These are phyloP conservation scores for Pyxicephalus adspersus DNA, from an alignment of 2,113 vertebrate genomes.

Conservation along the genomic window DNA sequence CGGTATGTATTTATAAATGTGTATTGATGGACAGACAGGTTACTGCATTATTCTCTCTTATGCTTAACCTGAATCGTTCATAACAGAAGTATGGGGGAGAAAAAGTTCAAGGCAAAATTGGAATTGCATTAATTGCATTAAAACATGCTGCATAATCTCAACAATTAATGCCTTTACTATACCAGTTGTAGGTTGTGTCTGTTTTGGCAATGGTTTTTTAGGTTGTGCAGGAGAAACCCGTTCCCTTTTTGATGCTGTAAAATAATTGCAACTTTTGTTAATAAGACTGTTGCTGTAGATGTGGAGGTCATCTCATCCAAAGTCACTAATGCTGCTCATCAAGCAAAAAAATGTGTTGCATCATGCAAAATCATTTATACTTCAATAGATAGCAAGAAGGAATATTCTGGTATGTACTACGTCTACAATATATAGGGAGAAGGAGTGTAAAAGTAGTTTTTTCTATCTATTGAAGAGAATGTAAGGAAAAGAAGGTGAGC, in stretches of 20 bases:
- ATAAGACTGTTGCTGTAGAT: not conserved
- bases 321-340: not conserved
- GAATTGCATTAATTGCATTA: too few relatives aligned
- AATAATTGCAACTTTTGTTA: slow-evolving; percentile 46
- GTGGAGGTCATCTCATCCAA: not conserved
- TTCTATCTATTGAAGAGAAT: too few relatives aligned
- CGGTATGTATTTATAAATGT: too few relatives aligned
- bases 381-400: not conserved
- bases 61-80: too few relatives aligned
- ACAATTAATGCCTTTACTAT: slow-evolving; percentile 71
- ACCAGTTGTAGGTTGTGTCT: slow-evolving; percentile 69
- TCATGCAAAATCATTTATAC: not conserved
- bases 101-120: too few relatives aligned
- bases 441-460: too few relatives aligned
- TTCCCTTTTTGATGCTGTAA: slow-evolving; percentile 74
- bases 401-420: too few relatives aligned
- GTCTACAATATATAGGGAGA: too few relatives aligned
- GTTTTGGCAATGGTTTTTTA: slow-evolving; percentile 68
- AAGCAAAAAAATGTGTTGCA: slow-evolving; percentile 1
- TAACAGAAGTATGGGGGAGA: too few relatives aligned
- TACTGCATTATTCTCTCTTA: too few relatives aligned
- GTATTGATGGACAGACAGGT: too few relatives aligned
- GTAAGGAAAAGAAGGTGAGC: too few relatives aligned
- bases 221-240: slow-evolving; percentile 68
- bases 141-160: not conserved